Conservation (phyloP, 2,797 vertebrate genomes). For the Danionella dracula region DNA sequence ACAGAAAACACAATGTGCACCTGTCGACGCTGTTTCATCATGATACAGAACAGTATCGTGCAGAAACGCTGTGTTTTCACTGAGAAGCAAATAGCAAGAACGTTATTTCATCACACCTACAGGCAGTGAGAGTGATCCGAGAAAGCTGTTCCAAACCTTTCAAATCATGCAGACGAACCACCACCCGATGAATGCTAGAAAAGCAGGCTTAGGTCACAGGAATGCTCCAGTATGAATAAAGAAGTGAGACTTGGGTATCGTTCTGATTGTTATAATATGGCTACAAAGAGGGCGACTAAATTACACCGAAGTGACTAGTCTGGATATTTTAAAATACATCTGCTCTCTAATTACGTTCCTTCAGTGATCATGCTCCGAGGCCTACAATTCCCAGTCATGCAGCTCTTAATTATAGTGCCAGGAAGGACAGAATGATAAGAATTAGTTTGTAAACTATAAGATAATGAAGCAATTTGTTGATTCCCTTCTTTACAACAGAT, state of each 20-base stretch:
- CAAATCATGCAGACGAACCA: conserved; percentile 34
- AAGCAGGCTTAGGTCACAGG: conserved; percentile 21
- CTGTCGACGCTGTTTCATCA: background rate
- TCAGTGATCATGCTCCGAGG: background rate
- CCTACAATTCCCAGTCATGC: background rate
- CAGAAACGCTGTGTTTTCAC: background rate
- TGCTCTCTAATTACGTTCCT: background rate
- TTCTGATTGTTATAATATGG: background rate
- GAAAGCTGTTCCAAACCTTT: background rate
- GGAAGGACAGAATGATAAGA: background rate
- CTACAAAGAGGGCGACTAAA: conserved; percentile 14
- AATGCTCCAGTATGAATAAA: conserved; percentile 16
- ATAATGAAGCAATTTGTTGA: too few species aligned
- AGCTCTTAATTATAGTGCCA: conserved; percentile 9
- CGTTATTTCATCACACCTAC: too few species aligned
- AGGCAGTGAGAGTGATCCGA: too few species aligned
- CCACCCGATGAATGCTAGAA: conserved; percentile 23
- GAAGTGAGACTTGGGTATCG: conserved; percentile 40
- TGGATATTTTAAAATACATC: background rate
- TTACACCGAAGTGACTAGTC: background rate
- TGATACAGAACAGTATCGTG: too few species aligned
- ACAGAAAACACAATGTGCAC: conserved; percentile 36
- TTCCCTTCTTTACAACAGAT: too few species aligned
- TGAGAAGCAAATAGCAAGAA: too few species aligned
- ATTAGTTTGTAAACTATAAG: too few species aligned